Base-by-base conservation (phyloP, 2,797 vertebrate species). In the Myripristis jacobus region DNA sequence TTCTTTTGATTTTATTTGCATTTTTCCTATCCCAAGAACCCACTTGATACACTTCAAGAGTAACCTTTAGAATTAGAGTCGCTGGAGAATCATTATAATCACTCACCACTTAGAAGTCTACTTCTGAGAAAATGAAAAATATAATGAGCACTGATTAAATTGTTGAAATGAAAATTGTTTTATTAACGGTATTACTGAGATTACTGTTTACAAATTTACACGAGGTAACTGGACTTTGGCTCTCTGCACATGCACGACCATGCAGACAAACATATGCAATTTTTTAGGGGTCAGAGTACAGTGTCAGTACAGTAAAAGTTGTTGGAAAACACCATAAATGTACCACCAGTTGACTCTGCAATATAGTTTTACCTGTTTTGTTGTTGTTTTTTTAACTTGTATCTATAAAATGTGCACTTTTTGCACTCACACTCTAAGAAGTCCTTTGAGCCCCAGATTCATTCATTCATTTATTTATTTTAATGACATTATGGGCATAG, bases 61-160 rank as follows among this genome's bases (percentile, higher is more conserved):
- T 56, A 25, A 61, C 60, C 54, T 55, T 62, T 21, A 12, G 36
- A 11, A 27, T 6, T 7, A 31, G 4, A 46, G 68, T 62, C 73
- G 56, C 75, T 24, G 21, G 78, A 65, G 77, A 73, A 81, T 53
- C 25, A 29, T 73, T 83, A 55, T 77, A 68, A 22, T 82, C 72
- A 80, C 66, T 56, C 11, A 48, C 34, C 46, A 34, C 52, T 66
- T 67, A 36, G 44, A 78, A 65, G 69, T 58, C 18, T 25, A 31
- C 52, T 53, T 76, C 47, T 66, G 43, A 82, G 72, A 52, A 48
- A 63, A 71, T 59, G 80, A 66, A 21, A 36, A 56, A 73, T 72
- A 18, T 69, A 74, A 76, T 78, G 59, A 80, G 60, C 61, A 66
- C 65, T 68, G 66, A 68, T 72, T 24, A 72, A 81, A 66, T 27